Conservation (phyloP, 1,140 invertebrate species). For the Hycleus phaleratus region DNA sequence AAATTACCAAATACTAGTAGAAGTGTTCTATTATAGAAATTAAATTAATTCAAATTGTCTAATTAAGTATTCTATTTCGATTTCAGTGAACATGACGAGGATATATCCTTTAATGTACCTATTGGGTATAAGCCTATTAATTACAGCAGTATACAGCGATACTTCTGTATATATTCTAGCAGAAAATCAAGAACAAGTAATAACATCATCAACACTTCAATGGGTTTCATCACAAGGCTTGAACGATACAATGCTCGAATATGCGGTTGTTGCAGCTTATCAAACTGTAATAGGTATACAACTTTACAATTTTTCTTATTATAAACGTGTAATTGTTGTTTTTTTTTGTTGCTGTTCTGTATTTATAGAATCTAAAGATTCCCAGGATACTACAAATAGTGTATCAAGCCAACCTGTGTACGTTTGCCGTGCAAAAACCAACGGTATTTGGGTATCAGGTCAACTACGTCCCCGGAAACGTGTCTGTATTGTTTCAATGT, state of each 20-base stretch:
- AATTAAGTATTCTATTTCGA: too few relatives aligned
- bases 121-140: too few relatives aligned
- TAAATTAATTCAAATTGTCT: too few relatives aligned
- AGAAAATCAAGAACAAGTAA: constrained; percentile 37
- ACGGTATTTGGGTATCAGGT: constrained; percentile 63
- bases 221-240: constrained; percentile 34
- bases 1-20: too few relatives aligned
- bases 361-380: too few relatives aligned
- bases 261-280: constrained; percentile 40
- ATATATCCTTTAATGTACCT: constrained; percentile 11
- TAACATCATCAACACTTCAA: constrained; percentile 42
- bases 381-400: too few relatives aligned
- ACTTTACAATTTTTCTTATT: not conserved
- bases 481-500: constrained; percentile 56
- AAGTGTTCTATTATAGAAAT: too few relatives aligned
- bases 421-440: constrained; percentile 62
- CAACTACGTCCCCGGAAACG: constrained; percentile 47
- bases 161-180: constrained; percentile 36
- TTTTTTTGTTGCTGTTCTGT: too few relatives aligned
- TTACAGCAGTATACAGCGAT: constrained; percentile 16
- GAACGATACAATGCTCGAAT: constrained; percentile 27
- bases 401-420: constrained; percentile 47
- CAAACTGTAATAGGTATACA: constrained; percentile 29
- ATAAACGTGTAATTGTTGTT: not conserved
- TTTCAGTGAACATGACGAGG: constrained; percentile 12